A percentile compares a stretch with the other conserved stretches of the same genome.
Evolutionary conservation across 2,797 vertebrate species (phyloP).

Genomic region (Pangasius larnaudii): DNA sequence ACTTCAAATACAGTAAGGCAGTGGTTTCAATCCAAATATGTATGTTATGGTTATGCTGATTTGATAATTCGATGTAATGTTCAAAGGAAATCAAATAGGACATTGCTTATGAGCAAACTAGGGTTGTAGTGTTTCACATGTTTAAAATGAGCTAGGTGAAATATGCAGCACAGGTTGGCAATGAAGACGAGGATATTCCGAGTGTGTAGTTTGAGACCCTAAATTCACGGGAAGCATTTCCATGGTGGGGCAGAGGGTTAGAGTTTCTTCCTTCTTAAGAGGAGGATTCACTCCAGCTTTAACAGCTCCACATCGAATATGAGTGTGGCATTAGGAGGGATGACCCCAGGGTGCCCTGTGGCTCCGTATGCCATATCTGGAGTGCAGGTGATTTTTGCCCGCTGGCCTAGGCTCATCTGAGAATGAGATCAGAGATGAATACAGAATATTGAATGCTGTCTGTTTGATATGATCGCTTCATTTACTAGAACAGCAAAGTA

Average conservation of each 20-base stretch:
- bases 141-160: conserved; percentile 50
- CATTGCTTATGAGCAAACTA: conserved; percentile 60
- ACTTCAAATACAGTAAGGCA: conserved; percentile 85
- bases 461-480: not conserved
- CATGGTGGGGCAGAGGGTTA: conserved; percentile 51
- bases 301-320: conserved; percentile 98
- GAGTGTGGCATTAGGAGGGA: conserved; percentile 95
- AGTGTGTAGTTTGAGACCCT: conserved; percentile 65
- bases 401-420: conserved; percentile 97
- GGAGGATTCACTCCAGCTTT: conserved; percentile 86
- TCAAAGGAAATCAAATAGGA: conserved; percentile 80
- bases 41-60: conserved; percentile 63
- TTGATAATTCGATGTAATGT: conserved; percentile 64
- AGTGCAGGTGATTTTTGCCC: conserved; percentile 96
- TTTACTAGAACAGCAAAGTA: not conserved
- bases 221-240: conserved; percentile 55
- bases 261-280: conserved; percentile 54
- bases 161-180: conserved; percentile 66
- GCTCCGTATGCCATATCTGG: conserved; percentile 95
- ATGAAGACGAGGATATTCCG: conserved; percentile 69
- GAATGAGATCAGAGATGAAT: conserved; percentile 22
- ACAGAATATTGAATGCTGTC: not conserved
- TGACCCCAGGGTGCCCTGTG: conserved; percentile 96
- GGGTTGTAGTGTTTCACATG: conserved; percentile 63
- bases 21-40: conserved; percentile 75